Percentiles rank a stretch among this genome's conserved stretches.
These are phyloP conservation scores for Aleiodes sp. DNA, from an alignment of 1,140 invertebrate species.

Conservation along the genomic window DNA sequence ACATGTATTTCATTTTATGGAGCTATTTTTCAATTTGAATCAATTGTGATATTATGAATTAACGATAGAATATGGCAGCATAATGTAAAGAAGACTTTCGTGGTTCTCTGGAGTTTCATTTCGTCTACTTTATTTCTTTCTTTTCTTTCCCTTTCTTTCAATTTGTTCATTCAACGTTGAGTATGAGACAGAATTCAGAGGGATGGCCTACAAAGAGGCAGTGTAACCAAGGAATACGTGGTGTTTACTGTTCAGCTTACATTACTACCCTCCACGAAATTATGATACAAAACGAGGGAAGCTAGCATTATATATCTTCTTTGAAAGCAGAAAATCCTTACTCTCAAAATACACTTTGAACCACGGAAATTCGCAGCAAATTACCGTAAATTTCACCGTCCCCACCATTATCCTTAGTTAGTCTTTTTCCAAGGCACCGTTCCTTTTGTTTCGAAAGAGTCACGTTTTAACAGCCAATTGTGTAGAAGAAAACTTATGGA, in stretches of 20 bases:
- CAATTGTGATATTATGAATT: no score
- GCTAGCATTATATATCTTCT: not conserved
- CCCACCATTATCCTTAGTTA: conserved; percentile 1
- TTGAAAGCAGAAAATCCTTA: not conserved
- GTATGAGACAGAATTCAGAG: not conserved
- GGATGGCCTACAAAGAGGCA: not conserved
- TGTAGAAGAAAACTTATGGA: no score
- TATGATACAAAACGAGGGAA: not conserved
- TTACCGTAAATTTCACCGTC: no score
- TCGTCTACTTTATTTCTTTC: not conserved
- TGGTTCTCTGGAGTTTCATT: not conserved
- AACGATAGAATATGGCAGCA: no score
- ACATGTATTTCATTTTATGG: no score
- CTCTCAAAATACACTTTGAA: not conserved
- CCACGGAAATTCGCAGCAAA: not conserved
- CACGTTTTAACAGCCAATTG: no score
- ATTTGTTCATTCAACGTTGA: not conserved
- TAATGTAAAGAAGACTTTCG: conserved; percentile 8
- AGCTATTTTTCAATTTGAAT: no score
- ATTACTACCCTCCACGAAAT: not conserved
- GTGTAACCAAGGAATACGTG: not conserved
- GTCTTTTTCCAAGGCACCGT: not conserved
- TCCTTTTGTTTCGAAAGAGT: no score
- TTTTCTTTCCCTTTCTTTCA: conserved; percentile 23
- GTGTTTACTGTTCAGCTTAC: not conserved